Base-by-base conservation (phyloP, 2,888 invertebrate species). In the Trypoxylon attenuatum region DNA sequence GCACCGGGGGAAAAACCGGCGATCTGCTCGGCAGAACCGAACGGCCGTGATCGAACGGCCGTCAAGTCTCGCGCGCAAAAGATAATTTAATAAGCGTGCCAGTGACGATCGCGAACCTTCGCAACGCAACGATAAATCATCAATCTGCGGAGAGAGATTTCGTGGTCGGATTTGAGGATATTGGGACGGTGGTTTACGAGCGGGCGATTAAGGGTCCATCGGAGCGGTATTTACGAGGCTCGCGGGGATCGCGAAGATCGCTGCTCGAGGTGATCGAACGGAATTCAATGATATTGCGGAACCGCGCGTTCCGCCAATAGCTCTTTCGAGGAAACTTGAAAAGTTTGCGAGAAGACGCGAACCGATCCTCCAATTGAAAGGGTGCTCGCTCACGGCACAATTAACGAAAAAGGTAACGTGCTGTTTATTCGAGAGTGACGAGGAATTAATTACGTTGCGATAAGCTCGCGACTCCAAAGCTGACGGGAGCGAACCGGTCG, bases 321-420 rank as follows among this genome's bases (percentile, higher is more conserved):
- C 10, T 33, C 33, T 33, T 33, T 13, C 33, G n/a, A n/a, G n/a
- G n/a, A n/a, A n/a, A n/a, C n/a, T n/a, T n/a, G n/a, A n/a, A n/a
- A n/a, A n/a, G n/a, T n/a, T n/a, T n/a, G n/a, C n/a, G n/a, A n/a
- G n/a, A n/a, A n/a, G n/a, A 33, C 33, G 10, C n/a, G 33, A 33
- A 13, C 33, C n/a, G n/a, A 33, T 33, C 33, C 33, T 6, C 33
- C n/a, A n/a, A n/a, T n/a, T n/a, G n/a, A n/a, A n/a, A n/a, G n/a
- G n/a, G n/a, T n/a, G n/a, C n/a, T n/a, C n/a, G n/a, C n/a, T n/a
- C n/a, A n/a, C n/a, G n/a, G 21, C 1, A 5, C 29, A 23, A 51
- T 51, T 57, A 43, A 49, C 49, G 18, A 33, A 25, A 29, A 18
- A 39, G 18, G 47, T 29, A 29, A 6, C 21, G 25, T 55, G 16